Conservation (phyloP, 2,888 invertebrate species). For the Venusia cambrica region DNA sequence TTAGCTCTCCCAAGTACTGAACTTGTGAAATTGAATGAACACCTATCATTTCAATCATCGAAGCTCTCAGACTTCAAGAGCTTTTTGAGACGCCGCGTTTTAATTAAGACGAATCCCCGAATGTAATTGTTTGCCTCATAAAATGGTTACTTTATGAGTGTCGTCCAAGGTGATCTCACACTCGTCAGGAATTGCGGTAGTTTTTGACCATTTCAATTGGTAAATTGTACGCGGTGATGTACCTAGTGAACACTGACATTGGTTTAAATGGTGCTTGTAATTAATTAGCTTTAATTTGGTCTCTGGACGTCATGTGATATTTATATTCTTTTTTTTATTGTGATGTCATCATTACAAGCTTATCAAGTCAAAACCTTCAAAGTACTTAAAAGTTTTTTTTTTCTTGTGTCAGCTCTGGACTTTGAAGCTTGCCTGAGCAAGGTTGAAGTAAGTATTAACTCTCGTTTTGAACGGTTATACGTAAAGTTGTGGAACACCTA, state of each 20-base stretch:
- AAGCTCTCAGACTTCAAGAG: slow-evolving; percentile 20
- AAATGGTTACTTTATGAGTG: slow-evolving; percentile 14
- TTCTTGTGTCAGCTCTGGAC: too few relatives aligned
- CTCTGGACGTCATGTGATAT: slow-evolving; percentile 26
- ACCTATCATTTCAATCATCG: slow-evolving; percentile 13
- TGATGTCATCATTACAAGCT: slow-evolving; percentile 6
- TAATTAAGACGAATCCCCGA: slow-evolving; percentile 24
- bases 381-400: too few relatives aligned
- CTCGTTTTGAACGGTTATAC: too few relatives aligned
- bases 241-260: slow-evolving; percentile 23
- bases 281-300: slow-evolving; percentile 20
- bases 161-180: slow-evolving; percentile 23
- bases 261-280: slow-evolving; percentile 26
- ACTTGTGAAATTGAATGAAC: slow-evolving; percentile 18
- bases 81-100: slow-evolving; percentile 20
- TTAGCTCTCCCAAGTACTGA: slow-evolving; percentile 8
- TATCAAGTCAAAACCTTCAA: too few relatives aligned
- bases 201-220: slow-evolving; percentile 24
- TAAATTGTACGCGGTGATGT: slow-evolving; percentile 22
- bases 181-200: slow-evolving; percentile 24
- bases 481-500: too few relatives aligned
- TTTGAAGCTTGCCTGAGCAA: too few relatives aligned
- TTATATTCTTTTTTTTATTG: slow-evolving; percentile 18
- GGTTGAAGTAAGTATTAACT: too few relatives aligned
- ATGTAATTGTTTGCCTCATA: slow-evolving; percentile 24